Percentiles rank a stretch among this genome's conserved stretches.
Conservation (phyloP, 2,797 vertebrate species). For the Tachyglossus aculeatus region DNA sequence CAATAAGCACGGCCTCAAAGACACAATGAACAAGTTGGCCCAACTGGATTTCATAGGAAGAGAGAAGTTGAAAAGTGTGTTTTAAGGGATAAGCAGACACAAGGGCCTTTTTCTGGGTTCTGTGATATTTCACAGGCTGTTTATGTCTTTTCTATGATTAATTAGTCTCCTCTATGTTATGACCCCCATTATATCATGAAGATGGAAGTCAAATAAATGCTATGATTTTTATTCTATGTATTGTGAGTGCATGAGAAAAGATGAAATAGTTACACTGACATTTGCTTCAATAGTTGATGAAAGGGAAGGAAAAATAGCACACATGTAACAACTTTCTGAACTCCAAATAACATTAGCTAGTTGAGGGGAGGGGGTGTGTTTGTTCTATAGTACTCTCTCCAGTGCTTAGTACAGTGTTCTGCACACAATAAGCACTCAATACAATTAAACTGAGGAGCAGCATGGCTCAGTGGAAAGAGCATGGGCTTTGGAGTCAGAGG, state of each 20-base stretch:
- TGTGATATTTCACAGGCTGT: constrained; percentile 68
- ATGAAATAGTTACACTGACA: background rate
- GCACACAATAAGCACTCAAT: too few relatives aligned
- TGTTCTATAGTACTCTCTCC: too few relatives aligned
- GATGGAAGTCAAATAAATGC: constrained; percentile 27
- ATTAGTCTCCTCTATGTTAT: constrained; percentile 67
- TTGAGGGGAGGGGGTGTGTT: too few relatives aligned
- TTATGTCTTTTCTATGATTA: constrained; percentile 61
- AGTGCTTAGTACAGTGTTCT: too few relatives aligned
- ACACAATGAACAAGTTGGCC: constrained; percentile 15
- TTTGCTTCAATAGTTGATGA: too few relatives aligned
- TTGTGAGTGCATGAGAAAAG: constrained; percentile 16
- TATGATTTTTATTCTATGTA: background rate
- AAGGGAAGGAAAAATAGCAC: too few relatives aligned
- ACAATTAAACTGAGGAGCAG: too few relatives aligned
- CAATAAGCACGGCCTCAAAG: constrained; percentile 48
- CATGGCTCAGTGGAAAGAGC: too few relatives aligned
- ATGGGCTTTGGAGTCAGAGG: too few relatives aligned
- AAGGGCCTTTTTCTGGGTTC: constrained; percentile 31
- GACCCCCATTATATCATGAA: constrained; percentile 57
- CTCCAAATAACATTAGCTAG: too few relatives aligned
- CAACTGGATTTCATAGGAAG: constrained; percentile 48
- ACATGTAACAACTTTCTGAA: too few relatives aligned
- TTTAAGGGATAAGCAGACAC: constrained; percentile 71
- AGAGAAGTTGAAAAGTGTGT: constrained; percentile 68